A percentile compares a stretch with the other conserved stretches of the same genome.
phyloP scores from a whole-genome alignment of 2,888 invertebrate genomes.

The Ommatoiulus sabulosus region DNA sequence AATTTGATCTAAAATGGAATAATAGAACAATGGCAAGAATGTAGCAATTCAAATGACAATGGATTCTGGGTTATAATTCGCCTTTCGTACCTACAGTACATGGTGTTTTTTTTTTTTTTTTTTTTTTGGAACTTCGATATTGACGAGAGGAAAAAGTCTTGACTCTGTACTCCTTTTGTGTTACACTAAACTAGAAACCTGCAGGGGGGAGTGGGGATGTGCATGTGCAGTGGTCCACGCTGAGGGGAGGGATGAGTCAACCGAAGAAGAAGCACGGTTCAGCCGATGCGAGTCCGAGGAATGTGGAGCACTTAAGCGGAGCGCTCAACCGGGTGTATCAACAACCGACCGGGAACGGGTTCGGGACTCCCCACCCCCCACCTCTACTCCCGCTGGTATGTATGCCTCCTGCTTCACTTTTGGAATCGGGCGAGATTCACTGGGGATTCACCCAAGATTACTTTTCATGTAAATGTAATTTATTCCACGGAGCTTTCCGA shows the following conservation, averaged over 20 bases:
- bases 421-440: neutral
- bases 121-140: neutral
- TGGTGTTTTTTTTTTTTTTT: too few species aligned
- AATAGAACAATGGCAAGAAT: too few species aligned
- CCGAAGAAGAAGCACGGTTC: slow-evolving; percentile 11
- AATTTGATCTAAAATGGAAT: too few species aligned
- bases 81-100: too few species aligned
- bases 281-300: neutral
- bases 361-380: neutral
- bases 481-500: too few species aligned
- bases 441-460: neutral
- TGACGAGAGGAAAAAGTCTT: neutral
- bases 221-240: neutral
- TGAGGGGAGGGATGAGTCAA: neutral
- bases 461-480: too few species aligned
- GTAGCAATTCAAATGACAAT: too few species aligned
- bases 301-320: neutral
- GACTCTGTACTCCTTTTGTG: neutral
- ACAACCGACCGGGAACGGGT: neutral
- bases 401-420: neutral
- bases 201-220: neutral
- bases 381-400: neutral
- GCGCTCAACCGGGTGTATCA: neutral
- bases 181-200: slow-evolving; percentile 10
- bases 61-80: too few species aligned